phyloP scores from a whole-genome alignment of 2,113 vertebrate species.

The Stigmatopora argus region DNA sequence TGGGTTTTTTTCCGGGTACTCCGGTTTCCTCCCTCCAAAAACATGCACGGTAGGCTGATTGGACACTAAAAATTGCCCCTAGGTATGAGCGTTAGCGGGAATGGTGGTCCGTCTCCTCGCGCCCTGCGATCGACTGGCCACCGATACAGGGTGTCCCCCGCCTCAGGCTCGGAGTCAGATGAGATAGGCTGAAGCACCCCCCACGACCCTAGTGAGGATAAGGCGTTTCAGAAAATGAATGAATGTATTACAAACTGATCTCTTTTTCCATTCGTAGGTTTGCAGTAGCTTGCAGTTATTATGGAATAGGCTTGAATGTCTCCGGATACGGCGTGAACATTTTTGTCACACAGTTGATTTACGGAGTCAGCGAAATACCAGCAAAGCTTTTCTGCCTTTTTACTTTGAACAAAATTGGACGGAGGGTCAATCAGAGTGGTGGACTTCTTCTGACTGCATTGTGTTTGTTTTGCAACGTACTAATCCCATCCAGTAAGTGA shows the following conservation, averaged over 20 bases:
- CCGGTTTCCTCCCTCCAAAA: too few relatives aligned
- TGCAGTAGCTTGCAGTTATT: conserved; percentile 51
- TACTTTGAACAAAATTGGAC: conserved; percentile 38
- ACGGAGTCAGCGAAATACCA: conserved; percentile 57
- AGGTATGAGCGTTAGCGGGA: too few relatives aligned
- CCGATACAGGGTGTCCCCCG: too few relatives aligned
- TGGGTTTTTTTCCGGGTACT: too few relatives aligned
- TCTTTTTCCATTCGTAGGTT: conserved; percentile 30
- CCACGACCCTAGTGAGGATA: too few relatives aligned
- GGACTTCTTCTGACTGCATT: conserved; percentile 33
- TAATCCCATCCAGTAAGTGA: conserved; percentile 40
- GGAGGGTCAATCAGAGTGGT: conserved; percentile 26
- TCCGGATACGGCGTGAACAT: conserved; percentile 57
- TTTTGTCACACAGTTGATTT: conserved; percentile 66
- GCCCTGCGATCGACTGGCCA: too few relatives aligned
- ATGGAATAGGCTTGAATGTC: conserved; percentile 62
- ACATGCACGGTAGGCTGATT: too few relatives aligned
- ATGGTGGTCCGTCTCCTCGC: too few relatives aligned
- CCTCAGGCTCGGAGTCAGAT: too few relatives aligned
- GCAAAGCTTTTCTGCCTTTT: conserved; percentile 42
- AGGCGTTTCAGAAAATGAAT: too few relatives aligned
- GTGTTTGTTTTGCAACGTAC: conserved; percentile 36
- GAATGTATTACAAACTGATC: not conserved
- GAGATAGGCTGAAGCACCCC: too few relatives aligned
- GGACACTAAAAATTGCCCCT: too few relatives aligned